Percentiles rank a stretch among this genome's conserved stretches.
Evolutionary conservation across 2,888 invertebrate genomes (phyloP).

Genomic region (Archips crataeganus): DNA sequence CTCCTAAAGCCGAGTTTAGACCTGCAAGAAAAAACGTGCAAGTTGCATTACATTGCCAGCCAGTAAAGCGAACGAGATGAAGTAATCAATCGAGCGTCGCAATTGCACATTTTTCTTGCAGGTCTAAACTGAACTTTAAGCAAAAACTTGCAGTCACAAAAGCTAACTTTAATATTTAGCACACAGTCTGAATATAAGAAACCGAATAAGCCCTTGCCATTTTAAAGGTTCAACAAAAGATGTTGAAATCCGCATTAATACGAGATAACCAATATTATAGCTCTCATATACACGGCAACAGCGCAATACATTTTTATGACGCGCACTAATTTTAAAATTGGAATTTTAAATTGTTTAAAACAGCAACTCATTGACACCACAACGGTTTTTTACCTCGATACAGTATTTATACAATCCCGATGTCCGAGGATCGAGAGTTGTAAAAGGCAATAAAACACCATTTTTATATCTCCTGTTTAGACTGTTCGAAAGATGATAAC

Average conservation of each 20-base stretch:
- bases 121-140: no score
- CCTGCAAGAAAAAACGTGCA: no score
- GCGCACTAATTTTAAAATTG: slow-evolving; percentile 69
- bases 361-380: slow-evolving; percentile 77
- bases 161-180: slow-evolving; percentile 25
- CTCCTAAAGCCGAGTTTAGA: neutral
- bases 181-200: slow-evolving; percentile 25
- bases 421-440: slow-evolving; percentile 75
- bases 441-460: slow-evolving; percentile 83
- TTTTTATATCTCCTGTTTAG: slow-evolving; percentile 84
- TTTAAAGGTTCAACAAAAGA: slow-evolving; percentile 33
- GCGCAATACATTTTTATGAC: slow-evolving; percentile 61
- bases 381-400: slow-evolving; percentile 60
- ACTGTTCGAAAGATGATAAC: slow-evolving; percentile 83
- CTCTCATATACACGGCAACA: slow-evolving; percentile 26
- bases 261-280: slow-evolving; percentile 31
- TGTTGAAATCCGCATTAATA: slow-evolving; percentile 29
- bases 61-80: no score
- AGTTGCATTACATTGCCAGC: no score
- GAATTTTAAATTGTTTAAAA: slow-evolving; percentile 70
- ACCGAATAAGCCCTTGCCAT: slow-evolving; percentile 30
- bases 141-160: neutral
- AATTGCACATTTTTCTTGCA: no score
- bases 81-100: no score
- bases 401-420: slow-evolving; percentile 73